Conservation (phyloP, 2,113 vertebrate genomes). For the Tonatia bakeri region DNA sequence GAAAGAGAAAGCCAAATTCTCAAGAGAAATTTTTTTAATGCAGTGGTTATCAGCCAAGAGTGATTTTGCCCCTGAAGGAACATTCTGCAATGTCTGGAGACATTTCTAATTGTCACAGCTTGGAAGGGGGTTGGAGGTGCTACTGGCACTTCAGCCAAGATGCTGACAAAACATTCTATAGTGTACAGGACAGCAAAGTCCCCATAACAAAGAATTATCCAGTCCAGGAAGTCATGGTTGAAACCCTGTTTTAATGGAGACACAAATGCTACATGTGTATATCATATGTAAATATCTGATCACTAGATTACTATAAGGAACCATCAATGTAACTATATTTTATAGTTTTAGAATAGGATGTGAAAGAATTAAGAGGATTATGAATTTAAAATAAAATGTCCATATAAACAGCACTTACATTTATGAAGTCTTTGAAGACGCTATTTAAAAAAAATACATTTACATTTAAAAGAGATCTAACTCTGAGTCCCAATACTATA, state of each 20-base stretch:
- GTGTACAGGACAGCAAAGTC: background rate
- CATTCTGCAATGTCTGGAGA: background rate
- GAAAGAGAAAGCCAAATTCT: background rate
- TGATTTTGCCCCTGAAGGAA: background rate
- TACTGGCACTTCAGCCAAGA: background rate
- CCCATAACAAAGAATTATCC: background rate
- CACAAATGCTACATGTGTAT: background rate
- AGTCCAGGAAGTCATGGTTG: background rate
- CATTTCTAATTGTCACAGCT: background rate
- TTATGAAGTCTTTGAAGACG: conserved; percentile 5
- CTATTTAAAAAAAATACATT: conserved; percentile 20
- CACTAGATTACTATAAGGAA: background rate
- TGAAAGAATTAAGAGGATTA: background rate
- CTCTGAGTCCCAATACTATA: background rate
- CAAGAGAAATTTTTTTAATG: background rate
- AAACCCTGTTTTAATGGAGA: background rate
- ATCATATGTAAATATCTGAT: background rate
- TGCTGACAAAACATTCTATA: background rate
- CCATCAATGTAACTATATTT: background rate
- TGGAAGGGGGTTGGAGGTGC: background rate
- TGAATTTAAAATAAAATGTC: background rate
- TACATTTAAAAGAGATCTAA: background rate
- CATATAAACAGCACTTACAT: background rate
- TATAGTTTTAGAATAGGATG: background rate
- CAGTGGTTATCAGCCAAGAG: background rate